These are phyloP conservation scores for Notechis scutatus DNA, from an alignment of 2,113 vertebrate genomes.

Conservation along the genomic window DNA sequence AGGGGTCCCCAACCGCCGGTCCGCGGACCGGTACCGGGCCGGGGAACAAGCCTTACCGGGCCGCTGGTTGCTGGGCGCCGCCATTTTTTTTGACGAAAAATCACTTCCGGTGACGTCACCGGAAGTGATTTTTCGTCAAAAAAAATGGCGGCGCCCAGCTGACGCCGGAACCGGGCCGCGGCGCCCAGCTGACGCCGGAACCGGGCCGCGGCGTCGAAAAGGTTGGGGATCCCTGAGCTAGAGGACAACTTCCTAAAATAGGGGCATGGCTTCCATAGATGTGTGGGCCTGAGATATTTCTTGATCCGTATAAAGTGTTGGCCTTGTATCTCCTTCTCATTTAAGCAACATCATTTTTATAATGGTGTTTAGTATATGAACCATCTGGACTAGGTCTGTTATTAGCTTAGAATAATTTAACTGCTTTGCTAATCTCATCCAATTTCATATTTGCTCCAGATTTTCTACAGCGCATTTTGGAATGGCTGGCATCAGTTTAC, in stretches of 20 bases:
- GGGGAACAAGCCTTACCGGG: no score
- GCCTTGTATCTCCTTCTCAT: conserved; percentile 61
- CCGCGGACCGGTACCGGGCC: no score
- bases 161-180: no score
- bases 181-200: no score
- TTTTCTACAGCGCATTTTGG: background rate
- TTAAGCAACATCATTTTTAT: conserved; percentile 52
- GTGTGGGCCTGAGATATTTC: conserved; percentile 16
- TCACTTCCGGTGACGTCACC: no score
- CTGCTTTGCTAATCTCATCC: conserved; percentile 63
- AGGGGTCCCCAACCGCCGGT: no score
- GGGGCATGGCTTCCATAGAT: background rate
- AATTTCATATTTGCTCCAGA: conserved; percentile 52
- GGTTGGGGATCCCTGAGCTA: no score
- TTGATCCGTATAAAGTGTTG: conserved; percentile 36
- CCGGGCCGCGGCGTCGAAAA: no score
- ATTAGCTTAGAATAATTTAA: conserved; percentile 66
- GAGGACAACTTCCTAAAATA: background rate
- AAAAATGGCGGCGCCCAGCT: no score
- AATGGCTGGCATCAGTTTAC: conserved; percentile 18
- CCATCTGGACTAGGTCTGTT: conserved; percentile 59
- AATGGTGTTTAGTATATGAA: conserved; percentile 54
- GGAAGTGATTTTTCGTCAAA: no score
- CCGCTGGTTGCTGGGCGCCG: no score
- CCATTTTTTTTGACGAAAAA: no score